A percentile compares a stretch with the other conserved stretches of the same genome.
Conservation (phyloP, 2,113 vertebrate genomes). For the Oreochromis spilurus region DNA sequence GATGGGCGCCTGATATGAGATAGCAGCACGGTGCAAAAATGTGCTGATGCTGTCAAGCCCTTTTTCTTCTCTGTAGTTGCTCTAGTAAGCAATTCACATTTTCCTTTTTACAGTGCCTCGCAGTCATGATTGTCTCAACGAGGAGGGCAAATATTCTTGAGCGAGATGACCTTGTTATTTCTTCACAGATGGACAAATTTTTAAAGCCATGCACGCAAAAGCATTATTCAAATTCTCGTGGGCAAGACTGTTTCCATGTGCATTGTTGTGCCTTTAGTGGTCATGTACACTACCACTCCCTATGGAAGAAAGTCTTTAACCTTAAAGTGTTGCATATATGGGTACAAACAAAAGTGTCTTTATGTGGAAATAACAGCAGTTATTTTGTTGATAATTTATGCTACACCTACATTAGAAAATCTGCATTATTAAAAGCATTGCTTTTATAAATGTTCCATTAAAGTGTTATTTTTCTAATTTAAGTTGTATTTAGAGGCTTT, state of each 20-base stretch:
- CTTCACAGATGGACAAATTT: neutral
- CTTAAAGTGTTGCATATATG: neutral
- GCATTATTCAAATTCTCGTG: neutral
- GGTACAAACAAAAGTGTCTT: neutral
- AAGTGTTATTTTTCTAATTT: neutral
- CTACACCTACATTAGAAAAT: neutral
- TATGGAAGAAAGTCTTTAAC: neutral
- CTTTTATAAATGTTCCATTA: neutral
- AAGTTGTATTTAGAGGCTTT: neutral
- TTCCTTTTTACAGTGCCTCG: conserved; percentile 22
- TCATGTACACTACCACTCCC: neutral
- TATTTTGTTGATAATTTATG: neutral
- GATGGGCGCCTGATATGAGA: conserved; percentile 39
- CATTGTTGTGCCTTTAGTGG: neutral
- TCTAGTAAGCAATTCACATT: conserved; percentile 44
- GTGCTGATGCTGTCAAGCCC: conserved; percentile 46
- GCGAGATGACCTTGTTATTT: neutral
- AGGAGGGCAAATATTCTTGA: conserved; percentile 25
- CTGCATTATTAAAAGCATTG: neutral
- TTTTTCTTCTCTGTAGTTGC: conserved; percentile 25
- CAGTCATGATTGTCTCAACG: conserved; percentile 11
- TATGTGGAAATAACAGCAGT: neutral
- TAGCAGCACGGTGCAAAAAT: conserved; percentile 32
- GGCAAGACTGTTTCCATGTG: neutral
- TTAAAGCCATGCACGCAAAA: neutral